Evolutionary conservation across 2,888 invertebrate species (phyloP).

Genomic region (Himalopsyche kuldschensis): DNA sequence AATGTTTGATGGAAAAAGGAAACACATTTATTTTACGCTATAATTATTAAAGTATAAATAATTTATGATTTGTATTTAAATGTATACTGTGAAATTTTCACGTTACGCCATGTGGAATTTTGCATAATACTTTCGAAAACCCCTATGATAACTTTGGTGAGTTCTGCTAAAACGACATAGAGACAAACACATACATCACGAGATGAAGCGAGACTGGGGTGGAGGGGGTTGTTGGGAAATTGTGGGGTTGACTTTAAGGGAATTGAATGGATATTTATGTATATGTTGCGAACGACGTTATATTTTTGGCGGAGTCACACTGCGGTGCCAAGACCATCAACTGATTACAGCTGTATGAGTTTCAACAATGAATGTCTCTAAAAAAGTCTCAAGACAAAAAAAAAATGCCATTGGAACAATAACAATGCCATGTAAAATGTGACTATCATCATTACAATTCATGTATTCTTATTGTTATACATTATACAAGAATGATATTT

Average conservation of each 20-base stretch:
- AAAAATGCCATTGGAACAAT: too few relatives aligned
- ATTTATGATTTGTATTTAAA: too few relatives aligned
- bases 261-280: background rate
- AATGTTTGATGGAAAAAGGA: too few relatives aligned
- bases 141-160: background rate
- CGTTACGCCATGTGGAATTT: background rate
- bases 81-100: too few relatives aligned
- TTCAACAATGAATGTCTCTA: too few relatives aligned
- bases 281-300: background rate
- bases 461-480: too few relatives aligned
- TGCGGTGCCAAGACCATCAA: background rate
- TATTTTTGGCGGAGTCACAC: background rate
- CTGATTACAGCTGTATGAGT: background rate
- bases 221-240: background rate
- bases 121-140: background rate
- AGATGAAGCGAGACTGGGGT: background rate
- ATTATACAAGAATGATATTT: too few relatives aligned
- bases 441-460: too few relatives aligned
- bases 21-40: too few relatives aligned
- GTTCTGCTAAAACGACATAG: background rate
- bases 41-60: too few relatives aligned
- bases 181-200: conserved; percentile 17
- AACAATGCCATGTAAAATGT: too few relatives aligned
- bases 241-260: background rate
- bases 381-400: too few relatives aligned